phyloP scores from a whole-genome alignment of 2,888 invertebrate species.

The Lochmaea capreae region DNA sequence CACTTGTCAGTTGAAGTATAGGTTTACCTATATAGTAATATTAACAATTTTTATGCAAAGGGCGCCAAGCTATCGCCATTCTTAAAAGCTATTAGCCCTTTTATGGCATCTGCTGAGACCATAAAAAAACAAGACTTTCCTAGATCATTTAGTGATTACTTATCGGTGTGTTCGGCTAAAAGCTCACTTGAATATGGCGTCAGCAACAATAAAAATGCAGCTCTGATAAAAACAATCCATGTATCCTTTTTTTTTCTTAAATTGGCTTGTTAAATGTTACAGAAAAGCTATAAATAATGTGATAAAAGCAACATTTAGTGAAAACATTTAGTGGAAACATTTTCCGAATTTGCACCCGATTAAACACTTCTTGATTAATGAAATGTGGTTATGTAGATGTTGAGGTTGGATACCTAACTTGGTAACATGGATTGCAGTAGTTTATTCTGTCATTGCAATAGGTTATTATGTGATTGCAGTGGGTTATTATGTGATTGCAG shows the following conservation, averaged over 20 bases:
- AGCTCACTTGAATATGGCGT: slow-evolving; percentile 30
- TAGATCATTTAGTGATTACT: slow-evolving; percentile 3
- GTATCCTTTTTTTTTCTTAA: neutral
- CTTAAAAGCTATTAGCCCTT: slow-evolving; percentile 36
- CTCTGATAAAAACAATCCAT: neutral
- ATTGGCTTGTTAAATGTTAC: too few relatives aligned
- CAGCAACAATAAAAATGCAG: slow-evolving; percentile 17
- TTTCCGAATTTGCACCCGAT: too few relatives aligned
- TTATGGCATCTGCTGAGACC: slow-evolving; percentile 12
- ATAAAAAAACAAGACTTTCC: slow-evolving; percentile 19
- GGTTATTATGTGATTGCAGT: too few relatives aligned
- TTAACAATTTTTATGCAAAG: slow-evolving; percentile 38
- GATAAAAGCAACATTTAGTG: too few relatives aligned
- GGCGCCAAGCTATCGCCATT: slow-evolving; percentile 44
- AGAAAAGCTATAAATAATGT: too few relatives aligned
- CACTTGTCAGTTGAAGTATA: slow-evolving; percentile 35
- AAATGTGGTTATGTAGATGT: too few relatives aligned
- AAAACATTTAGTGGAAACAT: too few relatives aligned
- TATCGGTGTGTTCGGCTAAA: slow-evolving; percentile 16
- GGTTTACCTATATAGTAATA: slow-evolving; percentile 13
- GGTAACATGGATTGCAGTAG: too few relatives aligned
- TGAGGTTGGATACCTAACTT: too few relatives aligned
- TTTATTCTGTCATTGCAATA: too few relatives aligned
- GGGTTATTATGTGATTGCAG: too few relatives aligned
- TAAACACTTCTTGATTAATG: too few relatives aligned